Base-by-base conservation (phyloP, 2,113 vertebrate species). In the Amblyornis subalaris region DNA sequence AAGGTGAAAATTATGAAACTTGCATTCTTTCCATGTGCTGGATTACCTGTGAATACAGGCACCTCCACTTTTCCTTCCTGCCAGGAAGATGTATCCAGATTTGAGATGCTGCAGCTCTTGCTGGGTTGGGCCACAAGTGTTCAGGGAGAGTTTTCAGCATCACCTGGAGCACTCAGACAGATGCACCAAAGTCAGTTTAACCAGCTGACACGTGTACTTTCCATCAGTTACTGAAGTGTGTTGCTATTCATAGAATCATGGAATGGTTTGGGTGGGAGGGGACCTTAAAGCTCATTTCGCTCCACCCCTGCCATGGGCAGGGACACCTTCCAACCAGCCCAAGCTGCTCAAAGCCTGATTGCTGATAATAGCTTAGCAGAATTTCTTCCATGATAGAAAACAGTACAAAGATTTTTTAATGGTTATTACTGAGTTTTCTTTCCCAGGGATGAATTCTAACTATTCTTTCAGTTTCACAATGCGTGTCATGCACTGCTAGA, bases 371-470 rank as follows among this genome's bases (percentile, higher is more conserved):
- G 48, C 85, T 65, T 44, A 31, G 40, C 3, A 4, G 71, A 76
- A 69, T 25, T 48, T 40, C 85, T 60, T 42, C 29, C 50, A 83
- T 65, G 44, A 51, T 51, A 67, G 88, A 69, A 92, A 89, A 73
- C 28, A 31, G 47, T 66, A 86, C 50, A 55, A 78, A 45, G 45
- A 35, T 54, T 89, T 86, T 64, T 75, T 36, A 50, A 47, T 77
- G 67, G 38, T 66, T 86, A 74, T 92, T 80, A 89, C 74, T n/a
- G 35, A 23, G 75, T 80, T 77, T 89, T 65, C 78, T 88, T 79
- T 65, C 54, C 70, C 60, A 58, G 69, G 45, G 61, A 53, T 88
- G 69, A 81, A 90, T 71, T 84, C 72, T 90, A 86, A 94, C 86
- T 71, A 72, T 76, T 72, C 71, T 50, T 65, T 53, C 50, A 3